Conservation (phyloP, 2,797 vertebrate species). For the Arnoldichthys spilopterus region DNA sequence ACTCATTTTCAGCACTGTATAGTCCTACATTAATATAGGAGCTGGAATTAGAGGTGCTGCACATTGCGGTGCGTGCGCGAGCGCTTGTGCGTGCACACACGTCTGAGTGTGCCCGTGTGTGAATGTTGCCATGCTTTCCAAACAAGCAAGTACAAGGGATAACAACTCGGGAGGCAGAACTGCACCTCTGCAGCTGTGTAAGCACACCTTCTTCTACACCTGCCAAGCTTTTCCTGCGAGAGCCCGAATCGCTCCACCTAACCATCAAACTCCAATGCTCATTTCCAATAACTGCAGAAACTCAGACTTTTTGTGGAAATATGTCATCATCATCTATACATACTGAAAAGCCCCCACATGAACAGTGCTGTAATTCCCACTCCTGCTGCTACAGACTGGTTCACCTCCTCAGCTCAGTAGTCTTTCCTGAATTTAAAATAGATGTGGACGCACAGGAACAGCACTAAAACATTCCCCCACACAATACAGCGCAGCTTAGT, state of each 20-base stretch:
- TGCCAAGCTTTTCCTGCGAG: constrained; percentile 36
- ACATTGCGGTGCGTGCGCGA: constrained; percentile 20
- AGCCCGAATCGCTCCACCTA: background rate
- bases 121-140: background rate
- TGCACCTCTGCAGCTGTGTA: constrained; percentile 46
- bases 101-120: too few species aligned
- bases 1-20: constrained; percentile 54
- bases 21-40: constrained; percentile 42
- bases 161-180: constrained; percentile 37
- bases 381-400: background rate
- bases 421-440: too few species aligned
- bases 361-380: background rate
- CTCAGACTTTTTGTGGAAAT: background rate
- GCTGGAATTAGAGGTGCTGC: constrained; percentile 34
- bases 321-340: background rate
- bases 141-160: constrained; percentile 4
- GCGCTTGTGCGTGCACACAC: background rate
- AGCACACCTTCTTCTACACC: constrained; percentile 49
- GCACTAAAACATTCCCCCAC: too few species aligned
- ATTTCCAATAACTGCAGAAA: background rate
- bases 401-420: too few species aligned
- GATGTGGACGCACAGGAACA: too few species aligned
- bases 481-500: too few species aligned
- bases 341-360: background rate
- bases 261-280: background rate